Percentiles rank a stretch among this genome's conserved stretches.
Evolutionary conservation across 2,113 vertebrate species (phyloP).

Genomic region (Scomber japonicus): DNA sequence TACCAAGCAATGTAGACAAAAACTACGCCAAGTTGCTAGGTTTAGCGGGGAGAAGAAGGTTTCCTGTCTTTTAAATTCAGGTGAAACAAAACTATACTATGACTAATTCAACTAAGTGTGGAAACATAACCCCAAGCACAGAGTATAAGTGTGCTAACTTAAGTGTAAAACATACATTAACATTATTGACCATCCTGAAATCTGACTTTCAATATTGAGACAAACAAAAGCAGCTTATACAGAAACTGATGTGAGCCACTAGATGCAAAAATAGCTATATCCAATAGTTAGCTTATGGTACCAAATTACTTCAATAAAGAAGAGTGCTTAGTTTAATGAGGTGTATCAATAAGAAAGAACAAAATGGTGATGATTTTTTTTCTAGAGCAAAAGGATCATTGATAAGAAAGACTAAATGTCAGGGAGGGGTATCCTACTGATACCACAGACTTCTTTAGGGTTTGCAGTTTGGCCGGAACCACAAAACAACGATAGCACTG

Average conservation of each 20-base stretch:
- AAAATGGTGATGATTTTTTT: slow-evolving; percentile 17
- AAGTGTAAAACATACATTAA: slow-evolving; percentile 3
- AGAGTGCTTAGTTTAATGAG: slow-evolving; percentile 19
- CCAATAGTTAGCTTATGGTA: slow-evolving; percentile 24
- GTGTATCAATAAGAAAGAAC: slow-evolving; percentile 14
- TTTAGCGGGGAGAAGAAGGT: neutral
- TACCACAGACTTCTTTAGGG: slow-evolving; percentile 37
- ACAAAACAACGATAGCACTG: slow-evolving; percentile 46
- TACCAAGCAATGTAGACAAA: neutral
- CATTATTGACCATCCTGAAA: neutral
- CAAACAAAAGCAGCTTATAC: slow-evolving; percentile 25
- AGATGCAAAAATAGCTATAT: neutral
- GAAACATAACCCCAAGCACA: slow-evolving; percentile 4
- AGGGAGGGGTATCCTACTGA: slow-evolving; percentile 42
- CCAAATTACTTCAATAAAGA: slow-evolving; percentile 1
- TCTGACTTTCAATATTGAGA: neutral
- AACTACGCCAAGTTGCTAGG: no score
- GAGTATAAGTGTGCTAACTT: neutral
- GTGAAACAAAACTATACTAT: neutral
- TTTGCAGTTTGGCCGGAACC: slow-evolving; percentile 42
- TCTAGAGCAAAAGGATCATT: slow-evolving; percentile 15
- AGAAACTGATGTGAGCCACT: slow-evolving; percentile 19
- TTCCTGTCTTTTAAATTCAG: slow-evolving; percentile 12
- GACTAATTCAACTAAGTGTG: neutral
- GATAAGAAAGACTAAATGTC: slow-evolving; percentile 11